A percentile compares a stretch with the other conserved stretches of the same genome.
Conservation (phyloP, 2,888 invertebrate genomes). For the Torymus auratus region DNA sequence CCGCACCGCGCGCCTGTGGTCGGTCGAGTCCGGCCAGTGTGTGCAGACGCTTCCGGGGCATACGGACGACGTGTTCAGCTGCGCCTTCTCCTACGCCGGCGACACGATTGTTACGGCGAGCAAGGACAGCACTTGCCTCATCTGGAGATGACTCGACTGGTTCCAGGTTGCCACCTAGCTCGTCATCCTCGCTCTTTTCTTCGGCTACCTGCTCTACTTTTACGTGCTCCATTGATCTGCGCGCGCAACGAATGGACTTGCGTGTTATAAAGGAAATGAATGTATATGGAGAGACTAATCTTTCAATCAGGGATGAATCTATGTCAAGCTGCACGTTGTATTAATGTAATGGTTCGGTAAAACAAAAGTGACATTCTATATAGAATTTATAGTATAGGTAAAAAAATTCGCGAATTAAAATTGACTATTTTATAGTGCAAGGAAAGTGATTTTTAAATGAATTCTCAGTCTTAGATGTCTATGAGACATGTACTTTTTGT, state of each 20-base stretch:
- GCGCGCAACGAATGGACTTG: too few relatives aligned
- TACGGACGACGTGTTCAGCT: constrained; percentile 89
- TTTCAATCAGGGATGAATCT: too few relatives aligned
- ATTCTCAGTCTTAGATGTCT: too few relatives aligned
- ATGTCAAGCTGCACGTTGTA: too few relatives aligned
- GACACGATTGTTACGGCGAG: constrained; percentile 88
- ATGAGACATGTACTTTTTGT: too few relatives aligned
- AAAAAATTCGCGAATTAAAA: too few relatives aligned
- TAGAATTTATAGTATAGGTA: too few relatives aligned
- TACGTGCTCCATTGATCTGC: constrained; percentile 60
- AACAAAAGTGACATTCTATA: too few relatives aligned
- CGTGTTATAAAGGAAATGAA: not conserved
- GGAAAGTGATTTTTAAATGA: too few relatives aligned
- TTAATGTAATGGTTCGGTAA: too few relatives aligned
- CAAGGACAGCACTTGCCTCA: constrained; percentile 88
- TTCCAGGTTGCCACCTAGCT: constrained; percentile 76
- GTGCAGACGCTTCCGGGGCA: constrained; percentile 87
- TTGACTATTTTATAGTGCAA: too few relatives aligned
- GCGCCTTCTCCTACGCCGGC: constrained; percentile 87
- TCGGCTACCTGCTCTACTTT: constrained; percentile 66
- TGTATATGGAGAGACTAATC: too few relatives aligned
- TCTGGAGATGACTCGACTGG: constrained; percentile 89
- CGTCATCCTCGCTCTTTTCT: constrained; percentile 64
- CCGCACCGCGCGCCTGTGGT: constrained; percentile 86
- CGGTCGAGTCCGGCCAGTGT: constrained; percentile 82